Percentiles rank a stretch among this genome's conserved stretches.
Evolutionary conservation across 1,140 invertebrate genomes (phyloP).

Genomic region (Diuraphis noxia): DNA sequence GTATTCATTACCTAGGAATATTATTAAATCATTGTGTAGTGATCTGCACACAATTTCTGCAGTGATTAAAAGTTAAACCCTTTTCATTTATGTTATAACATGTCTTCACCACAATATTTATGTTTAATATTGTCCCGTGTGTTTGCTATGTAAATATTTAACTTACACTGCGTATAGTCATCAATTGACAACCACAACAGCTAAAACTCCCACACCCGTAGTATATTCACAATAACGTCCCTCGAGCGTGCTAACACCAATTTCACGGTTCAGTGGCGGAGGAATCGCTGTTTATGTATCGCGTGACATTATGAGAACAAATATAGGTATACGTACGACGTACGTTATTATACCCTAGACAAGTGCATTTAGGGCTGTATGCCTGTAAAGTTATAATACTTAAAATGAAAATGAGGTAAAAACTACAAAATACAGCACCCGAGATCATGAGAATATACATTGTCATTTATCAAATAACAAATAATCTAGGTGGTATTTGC

Average conservation of each 20-base stretch:
- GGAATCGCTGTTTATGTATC: conserved; percentile 44
- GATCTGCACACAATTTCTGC: neutral
- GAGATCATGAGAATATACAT: neutral
- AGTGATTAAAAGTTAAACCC: neutral
- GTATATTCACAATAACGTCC: conserved; percentile 27
- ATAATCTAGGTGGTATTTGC: neutral
- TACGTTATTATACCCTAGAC: neutral
- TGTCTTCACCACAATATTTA: conserved; percentile 41
- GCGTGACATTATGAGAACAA: conserved; percentile 32
- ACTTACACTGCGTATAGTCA: conserved; percentile 29
- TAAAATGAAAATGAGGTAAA: neutral
- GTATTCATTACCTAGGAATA: neutral
- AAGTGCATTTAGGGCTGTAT: conserved; percentile 3
- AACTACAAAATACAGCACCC: neutral
- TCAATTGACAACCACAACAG: conserved; percentile 50
- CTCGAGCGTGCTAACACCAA: conserved; percentile 44
- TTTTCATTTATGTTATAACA: conserved; percentile 6
- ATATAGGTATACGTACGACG: neutral
- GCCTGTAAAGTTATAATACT: neutral
- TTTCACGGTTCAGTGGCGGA: conserved; percentile 47
- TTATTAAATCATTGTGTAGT: neutral
- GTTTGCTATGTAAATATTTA: conserved; percentile 27
- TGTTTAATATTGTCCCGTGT: conserved; percentile 4
- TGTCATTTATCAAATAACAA: neutral
- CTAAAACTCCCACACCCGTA: conserved; percentile 31